Evolutionary conservation across 1,140 invertebrate species (phyloP), one percentile per base, ranked within the genome.

Genomic region (Ptiloglossa arizonensis): DNA sequence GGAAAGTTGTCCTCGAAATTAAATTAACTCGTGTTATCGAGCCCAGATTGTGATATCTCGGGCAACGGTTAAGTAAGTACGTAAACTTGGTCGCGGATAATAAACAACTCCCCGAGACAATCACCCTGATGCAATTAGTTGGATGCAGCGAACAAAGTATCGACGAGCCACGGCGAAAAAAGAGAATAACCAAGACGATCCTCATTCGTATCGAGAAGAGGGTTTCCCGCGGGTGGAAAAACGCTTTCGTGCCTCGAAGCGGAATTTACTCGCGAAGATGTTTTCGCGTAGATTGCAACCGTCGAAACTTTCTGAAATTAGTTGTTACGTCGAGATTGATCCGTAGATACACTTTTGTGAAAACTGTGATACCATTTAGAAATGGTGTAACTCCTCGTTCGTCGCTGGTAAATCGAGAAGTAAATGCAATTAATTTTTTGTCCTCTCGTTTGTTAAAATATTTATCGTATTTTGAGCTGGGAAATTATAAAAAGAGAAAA

Each of bases 51-150:
- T 9, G 27, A 22, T 29, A 41, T 41, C 19, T 22, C 19, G 11
- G n/a, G n/a, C 44, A 11, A 19, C 44, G 29, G 38, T 70, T 46
- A 24, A 3, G 8, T 1, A 8, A 19, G 2, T 44, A 9, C 5
- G 27, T 60, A 60, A 60, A 41, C n/a, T 38, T 38, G 59, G 6
- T 4, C n/a, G 27, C 54, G 17, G 38, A 8, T 68, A 68, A 59
- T 70, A 59, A 59, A 57, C 68, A 70, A 59, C 54, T 50, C 48
- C n/a, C 15, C 17, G 11, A 17, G 38, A 19, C 22, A 54, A 68
- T 68, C 35, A 32, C 19, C 22, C 8, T 32, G 52, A 68, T 13
- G 32, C 46, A 35, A 68, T 68, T 54, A 54, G 19, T 15, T 17
- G 22, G 5, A 2, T 22, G n/a, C 60, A 11, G 17, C 1, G 32